These are phyloP conservation scores for Microctenopoma stevenorrisi DNA, from an alignment of 2,797 vertebrate genomes.

Conservation along the genomic window DNA sequence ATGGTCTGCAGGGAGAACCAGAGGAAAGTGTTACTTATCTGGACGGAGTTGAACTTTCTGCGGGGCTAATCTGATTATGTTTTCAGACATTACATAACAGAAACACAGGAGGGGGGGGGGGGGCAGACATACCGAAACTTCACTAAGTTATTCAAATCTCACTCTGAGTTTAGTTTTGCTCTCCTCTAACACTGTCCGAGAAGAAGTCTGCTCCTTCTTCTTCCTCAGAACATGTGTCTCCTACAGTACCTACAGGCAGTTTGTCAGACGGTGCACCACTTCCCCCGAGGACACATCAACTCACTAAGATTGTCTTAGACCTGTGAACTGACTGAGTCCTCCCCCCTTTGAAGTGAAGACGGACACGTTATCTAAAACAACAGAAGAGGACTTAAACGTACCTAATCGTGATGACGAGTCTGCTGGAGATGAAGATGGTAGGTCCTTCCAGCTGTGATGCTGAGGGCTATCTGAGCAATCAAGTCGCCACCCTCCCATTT, in stretches of 20 bases:
- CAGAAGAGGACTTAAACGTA: constrained; percentile 13
- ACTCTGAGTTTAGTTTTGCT: no score
- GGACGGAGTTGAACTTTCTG: constrained; percentile 39
- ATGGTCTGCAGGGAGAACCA: constrained; percentile 71
- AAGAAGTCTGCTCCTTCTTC: no score
- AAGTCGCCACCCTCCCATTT: constrained; percentile 51
- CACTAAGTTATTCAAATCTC: no score
- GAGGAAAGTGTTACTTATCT: constrained; percentile 43
- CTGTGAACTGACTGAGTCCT: not conserved
- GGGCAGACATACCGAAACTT: not conserved
- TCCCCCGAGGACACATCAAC: not conserved
- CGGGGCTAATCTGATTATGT: constrained; percentile 60
- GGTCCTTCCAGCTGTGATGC: constrained; percentile 40
- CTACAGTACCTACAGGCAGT: not conserved
- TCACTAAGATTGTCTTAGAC: no score
- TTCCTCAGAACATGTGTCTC: no score
- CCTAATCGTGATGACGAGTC: constrained; percentile 44
- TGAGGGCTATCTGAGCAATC: constrained; percentile 48
- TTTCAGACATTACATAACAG: constrained; percentile 57
- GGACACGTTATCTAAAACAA: not conserved
- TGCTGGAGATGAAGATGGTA: constrained; percentile 28
- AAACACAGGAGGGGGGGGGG: constrained; percentile 27
- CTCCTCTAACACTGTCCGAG: no score
- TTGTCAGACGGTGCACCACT: no score
- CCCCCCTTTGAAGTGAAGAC: not conserved